Base-by-base conservation (phyloP, 2,888 invertebrate species). In the Drosophila vallismaia region DNA sequence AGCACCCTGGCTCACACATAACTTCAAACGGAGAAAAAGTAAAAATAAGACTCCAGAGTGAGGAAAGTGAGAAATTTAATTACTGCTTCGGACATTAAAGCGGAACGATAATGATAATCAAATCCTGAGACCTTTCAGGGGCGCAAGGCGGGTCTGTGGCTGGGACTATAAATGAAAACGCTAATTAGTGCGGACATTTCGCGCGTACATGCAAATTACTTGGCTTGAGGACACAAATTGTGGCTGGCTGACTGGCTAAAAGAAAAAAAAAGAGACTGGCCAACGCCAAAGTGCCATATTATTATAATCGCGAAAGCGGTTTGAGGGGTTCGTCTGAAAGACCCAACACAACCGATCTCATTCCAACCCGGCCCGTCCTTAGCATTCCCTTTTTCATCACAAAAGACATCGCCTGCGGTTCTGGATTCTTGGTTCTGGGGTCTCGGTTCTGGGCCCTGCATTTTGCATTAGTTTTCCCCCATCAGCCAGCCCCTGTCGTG, bases 131-230 rank as follows among this genome's bases (percentile, higher is more conserved):
- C 40, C 71, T 49, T 77, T 71, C 36, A 59, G 42, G 50, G 44
- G 42, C 55, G 53, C 48, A 46, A 10, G 26, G 28, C 38, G 46
- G 33, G 48, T 26, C 10, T 36, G 50, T 24, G 36, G 36, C 33
- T 12, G 45, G 24, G n/a, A 52, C 55, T 54, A 64, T 60, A 67
- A 70, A 76, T 75, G 71, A 73, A 71, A 76, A 70, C 79, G 76
- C 87, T 88, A 88, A 88, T 86, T 88, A 86, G 78, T 79, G 79
- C 79, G 71, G 81, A 83, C 85, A 88, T 81, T 81, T 78, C 71
- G 71, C 77, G 75, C 75, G 77, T 76, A 74, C 74, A 85, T 77
- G 84, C 78, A 85, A 85, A 85, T 85, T 81, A 86, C 84, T 85
- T 86, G 74, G 86, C 84, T 79, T 56, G 71, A 64, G 84, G 84